phyloP scores from a whole-genome alignment of 2,113 vertebrate genomes.

The Centropus bengalensis region DNA sequence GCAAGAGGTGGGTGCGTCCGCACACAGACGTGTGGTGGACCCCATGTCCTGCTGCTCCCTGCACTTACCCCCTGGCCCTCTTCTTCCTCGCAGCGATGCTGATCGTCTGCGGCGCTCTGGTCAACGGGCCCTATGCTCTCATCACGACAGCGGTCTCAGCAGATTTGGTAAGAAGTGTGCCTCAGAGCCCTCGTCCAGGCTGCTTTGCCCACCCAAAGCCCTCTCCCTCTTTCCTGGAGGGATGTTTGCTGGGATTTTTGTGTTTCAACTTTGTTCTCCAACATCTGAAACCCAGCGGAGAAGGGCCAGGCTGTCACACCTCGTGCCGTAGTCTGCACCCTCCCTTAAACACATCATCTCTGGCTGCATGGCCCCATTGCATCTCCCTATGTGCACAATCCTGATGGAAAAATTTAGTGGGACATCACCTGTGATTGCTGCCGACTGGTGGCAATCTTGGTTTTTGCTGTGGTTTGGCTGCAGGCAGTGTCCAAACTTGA shows the following conservation, averaged over 20 bases:
- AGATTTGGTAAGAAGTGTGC: conserved; percentile 84
- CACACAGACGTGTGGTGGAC: accelerated
- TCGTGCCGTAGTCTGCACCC: accelerated
- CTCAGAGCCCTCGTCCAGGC: accelerated
- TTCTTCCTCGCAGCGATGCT: conserved; percentile 82
- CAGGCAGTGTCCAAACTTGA: neutral
- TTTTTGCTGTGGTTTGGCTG: neutral
- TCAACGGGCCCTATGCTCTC: conserved; percentile 94
- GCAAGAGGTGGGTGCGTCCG: accelerated
- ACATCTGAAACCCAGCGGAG: neutral
- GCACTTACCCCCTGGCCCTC: neutral
- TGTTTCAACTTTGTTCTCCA: neutral
- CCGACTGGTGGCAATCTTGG: accelerated
- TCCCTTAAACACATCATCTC: neutral
- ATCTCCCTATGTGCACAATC: neutral
- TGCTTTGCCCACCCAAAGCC: neutral
- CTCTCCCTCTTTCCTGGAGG: neutral
- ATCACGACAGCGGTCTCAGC: conserved; percentile 96
- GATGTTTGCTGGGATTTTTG: neutral
- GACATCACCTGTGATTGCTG: neutral
- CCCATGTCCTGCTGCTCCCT: neutral
- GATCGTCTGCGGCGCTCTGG: conserved; percentile 89
- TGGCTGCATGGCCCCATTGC: neutral
- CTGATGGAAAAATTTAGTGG: neutral
- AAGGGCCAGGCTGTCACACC: neutral